phyloP scores from a whole-genome alignment of 2,113 vertebrate species.

The Pelecanus crispus region DNA sequence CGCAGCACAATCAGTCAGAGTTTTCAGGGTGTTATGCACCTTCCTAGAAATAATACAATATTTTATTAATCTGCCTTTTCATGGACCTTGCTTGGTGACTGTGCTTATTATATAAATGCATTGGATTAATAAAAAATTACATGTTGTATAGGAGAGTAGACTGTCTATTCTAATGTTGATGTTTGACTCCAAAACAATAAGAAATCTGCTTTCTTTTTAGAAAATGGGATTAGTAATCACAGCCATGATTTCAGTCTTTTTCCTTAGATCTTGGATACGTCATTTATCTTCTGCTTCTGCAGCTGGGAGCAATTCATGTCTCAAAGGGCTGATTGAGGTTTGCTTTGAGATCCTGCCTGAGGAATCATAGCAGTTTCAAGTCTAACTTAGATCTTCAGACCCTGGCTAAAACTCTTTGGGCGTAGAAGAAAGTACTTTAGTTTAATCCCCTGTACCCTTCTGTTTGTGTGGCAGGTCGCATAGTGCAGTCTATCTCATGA shows the following conservation, averaged over 20 bases:
- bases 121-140: neutral
- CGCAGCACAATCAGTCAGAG: neutral
- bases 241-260: neutral
- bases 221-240: neutral
- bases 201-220: neutral
- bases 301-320: neutral
- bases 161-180: neutral
- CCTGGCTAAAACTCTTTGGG: neutral
- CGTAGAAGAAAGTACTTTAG: neutral
- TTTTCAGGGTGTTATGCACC: neutral
- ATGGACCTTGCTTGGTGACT: neutral
- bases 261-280: neutral
- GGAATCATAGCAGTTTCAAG: neutral
- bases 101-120: neutral
- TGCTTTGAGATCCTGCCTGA: neutral
- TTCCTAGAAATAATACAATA: neutral
- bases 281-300: neutral
- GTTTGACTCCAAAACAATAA: neutral
- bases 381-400: neutral
- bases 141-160: neutral
- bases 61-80: neutral
- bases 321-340: neutral
- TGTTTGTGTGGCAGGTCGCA: neutral
- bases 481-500: neutral
- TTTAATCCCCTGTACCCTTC: neutral